phyloP scores from a whole-genome alignment of 2,113 vertebrate genomes.

The Grantiella picta region DNA sequence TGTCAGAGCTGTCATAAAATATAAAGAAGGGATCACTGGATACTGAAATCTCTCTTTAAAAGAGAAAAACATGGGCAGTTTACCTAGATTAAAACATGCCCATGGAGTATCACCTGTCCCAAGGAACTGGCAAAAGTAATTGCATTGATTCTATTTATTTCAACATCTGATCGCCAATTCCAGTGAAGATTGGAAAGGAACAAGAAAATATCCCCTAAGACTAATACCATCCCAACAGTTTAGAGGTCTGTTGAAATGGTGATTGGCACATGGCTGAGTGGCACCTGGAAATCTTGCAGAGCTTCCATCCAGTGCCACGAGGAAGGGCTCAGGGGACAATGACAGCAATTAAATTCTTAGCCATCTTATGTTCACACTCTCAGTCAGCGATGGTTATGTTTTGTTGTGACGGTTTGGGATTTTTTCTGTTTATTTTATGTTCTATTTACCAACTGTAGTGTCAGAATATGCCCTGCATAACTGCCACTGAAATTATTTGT shows the following conservation, averaged over 20 bases:
- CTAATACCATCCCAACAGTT: neutral
- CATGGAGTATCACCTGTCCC: neutral
- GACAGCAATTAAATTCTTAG: neutral
- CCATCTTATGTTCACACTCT: neutral
- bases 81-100: neutral
- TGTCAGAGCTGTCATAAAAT: neutral
- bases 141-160: neutral
- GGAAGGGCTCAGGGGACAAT: neutral
- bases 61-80: neutral
- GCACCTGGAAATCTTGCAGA: neutral
- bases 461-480: neutral
- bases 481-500: neutral
- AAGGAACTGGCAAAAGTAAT: neutral
- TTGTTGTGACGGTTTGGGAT: neutral
- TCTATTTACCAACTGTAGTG: neutral
- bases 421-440: neutral
- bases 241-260: neutral
- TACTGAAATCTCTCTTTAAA: neutral
- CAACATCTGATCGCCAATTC: neutral
- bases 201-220: neutral
- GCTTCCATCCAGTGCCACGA: neutral
- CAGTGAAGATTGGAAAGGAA: neutral
- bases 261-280: neutral
- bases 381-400: neutral
- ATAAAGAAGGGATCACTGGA: neutral